Evolutionary conservation across 2,888 invertebrate species (phyloP), one percentile per base, ranked within the genome.

Genomic region (Caenorhabditis sp.): DNA sequence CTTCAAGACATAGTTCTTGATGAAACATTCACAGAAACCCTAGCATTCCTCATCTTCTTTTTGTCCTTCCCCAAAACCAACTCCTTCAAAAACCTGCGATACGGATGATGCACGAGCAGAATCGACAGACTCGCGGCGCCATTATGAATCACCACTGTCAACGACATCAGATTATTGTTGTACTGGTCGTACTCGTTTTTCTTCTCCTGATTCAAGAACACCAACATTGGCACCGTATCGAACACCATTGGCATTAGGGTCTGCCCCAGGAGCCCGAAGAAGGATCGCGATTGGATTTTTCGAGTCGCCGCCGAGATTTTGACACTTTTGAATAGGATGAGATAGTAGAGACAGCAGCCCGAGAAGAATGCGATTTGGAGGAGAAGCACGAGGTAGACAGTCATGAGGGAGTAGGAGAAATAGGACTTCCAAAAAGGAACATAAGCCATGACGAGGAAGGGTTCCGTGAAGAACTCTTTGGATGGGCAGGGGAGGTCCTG

Each of bases 41-140:
- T 38, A 2, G 31, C 4, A 31, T 31, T 31, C 31, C 38, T 38
- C 38, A 10, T 38, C 12, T 38, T 38, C 12, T 38, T 38, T 12
- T 24, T 26, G 14, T 35, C 7, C 16, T 61, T 64, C 44, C 26
- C 26, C 3, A 44, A 63, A 24, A 63, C 4, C 6, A 38, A 38
- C 14, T 22, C 41, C 16, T 16, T 26, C 49, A 66, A 66, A 35
- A 24, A 49, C 10, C 31, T n/a, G 6, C 66, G 49, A 51, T 66
- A 66, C 1, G 66, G 49, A 31, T 31, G 31, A 51, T 66, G 66
- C 0, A 66, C 66, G 14, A 66, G 14, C 12, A 66, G 28, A 51
- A 66, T 66, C 3, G 31, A 51, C 31, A 66, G 10, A 24, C 66
- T 66, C 12, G 49, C 19, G 0, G 35, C 49, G 7, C 66, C 66